Percentiles rank a stretch among this genome's conserved stretches.
Conservation (phyloP, 2,888 invertebrate genomes). For the Taenaris catops region DNA sequence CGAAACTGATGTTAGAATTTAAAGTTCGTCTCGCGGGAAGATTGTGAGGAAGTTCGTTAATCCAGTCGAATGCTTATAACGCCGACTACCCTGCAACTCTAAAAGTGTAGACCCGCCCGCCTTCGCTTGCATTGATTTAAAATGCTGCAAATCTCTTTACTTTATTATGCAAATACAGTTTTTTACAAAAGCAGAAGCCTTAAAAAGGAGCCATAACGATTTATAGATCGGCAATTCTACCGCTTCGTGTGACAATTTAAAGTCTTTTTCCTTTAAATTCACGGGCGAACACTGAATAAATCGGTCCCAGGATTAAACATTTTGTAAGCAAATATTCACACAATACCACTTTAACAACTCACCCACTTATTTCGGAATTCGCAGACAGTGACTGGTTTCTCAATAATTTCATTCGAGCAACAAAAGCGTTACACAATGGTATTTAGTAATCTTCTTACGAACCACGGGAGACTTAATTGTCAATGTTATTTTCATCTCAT, state of each 20-base stretch:
- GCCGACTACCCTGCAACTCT: conserved; percentile 21
- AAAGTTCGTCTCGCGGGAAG: conserved; percentile 53
- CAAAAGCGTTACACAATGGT: conserved; percentile 22
- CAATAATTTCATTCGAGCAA: conserved; percentile 23
- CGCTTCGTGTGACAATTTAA: conserved; percentile 21
- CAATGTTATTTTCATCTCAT: conserved; percentile 15
- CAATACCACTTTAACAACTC: conserved; percentile 23
- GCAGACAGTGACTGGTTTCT: conserved; percentile 21
- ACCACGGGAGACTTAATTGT: conserved; percentile 22
- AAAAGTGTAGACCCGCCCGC: conserved; percentile 15
- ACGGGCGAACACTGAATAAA: conserved; percentile 23
- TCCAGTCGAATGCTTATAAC: conserved; percentile 40
- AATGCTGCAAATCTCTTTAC: conserved; percentile 22
- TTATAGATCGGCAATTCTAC: conserved; percentile 23
- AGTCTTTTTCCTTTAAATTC: conserved; percentile 20
- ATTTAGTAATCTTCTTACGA: conserved; percentile 24
- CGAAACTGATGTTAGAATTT: conserved; percentile 65
- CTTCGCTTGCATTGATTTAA: conserved; percentile 25
- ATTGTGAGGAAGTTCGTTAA: conserved; percentile 54
- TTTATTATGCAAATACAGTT: conserved; percentile 14
- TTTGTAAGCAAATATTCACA: conserved; percentile 25
- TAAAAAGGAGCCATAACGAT: conserved; percentile 21
- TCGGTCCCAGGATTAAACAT: conserved; percentile 24
- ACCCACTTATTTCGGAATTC: conserved; percentile 22
- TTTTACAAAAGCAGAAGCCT: conserved; percentile 17